These are phyloP conservation scores for Nasonia giraulti DNA, from an alignment of 1,140 invertebrate species.

Conservation along the genomic window DNA sequence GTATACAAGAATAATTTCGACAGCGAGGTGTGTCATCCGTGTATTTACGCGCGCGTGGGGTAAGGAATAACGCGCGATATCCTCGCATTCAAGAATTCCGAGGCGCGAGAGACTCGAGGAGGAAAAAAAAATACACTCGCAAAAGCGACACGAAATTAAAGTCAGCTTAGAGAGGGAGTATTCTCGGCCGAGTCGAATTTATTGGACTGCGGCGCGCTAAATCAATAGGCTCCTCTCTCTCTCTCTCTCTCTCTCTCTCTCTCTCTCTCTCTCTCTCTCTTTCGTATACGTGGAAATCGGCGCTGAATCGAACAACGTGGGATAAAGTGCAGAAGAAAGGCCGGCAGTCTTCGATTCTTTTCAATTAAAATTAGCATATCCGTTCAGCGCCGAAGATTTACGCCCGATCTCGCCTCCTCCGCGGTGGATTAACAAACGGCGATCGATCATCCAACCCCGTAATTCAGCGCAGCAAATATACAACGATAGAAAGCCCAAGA, in stretches of 20 bases:
- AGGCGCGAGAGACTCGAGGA: neutral
- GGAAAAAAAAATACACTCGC: neutral
- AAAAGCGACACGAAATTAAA: neutral
- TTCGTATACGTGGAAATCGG: neutral
- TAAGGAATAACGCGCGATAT: slow-evolving; percentile 29
- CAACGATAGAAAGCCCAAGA: neutral
- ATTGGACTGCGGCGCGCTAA: neutral
- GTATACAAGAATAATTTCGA: slow-evolving; percentile 39
- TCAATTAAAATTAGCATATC: neutral
- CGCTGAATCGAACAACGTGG: neutral
- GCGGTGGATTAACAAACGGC: neutral
- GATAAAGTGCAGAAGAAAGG: neutral
- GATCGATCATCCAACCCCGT: neutral
- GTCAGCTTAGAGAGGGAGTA: neutral
- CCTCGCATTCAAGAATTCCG: slow-evolving; percentile 26
- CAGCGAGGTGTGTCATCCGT: slow-evolving; percentile 6
- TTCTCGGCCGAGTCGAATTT: neutral
- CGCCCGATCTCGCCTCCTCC: neutral
- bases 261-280: too few species aligned
- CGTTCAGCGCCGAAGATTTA: too few species aligned
- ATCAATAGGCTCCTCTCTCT: neutral
- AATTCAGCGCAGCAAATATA: neutral
- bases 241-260: too few species aligned
- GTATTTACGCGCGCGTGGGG: slow-evolving; percentile 22
- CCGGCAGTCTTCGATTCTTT: neutral